Conservation (phyloP, 2,113 vertebrate species). For the Gobiocypris rarus region DNA sequence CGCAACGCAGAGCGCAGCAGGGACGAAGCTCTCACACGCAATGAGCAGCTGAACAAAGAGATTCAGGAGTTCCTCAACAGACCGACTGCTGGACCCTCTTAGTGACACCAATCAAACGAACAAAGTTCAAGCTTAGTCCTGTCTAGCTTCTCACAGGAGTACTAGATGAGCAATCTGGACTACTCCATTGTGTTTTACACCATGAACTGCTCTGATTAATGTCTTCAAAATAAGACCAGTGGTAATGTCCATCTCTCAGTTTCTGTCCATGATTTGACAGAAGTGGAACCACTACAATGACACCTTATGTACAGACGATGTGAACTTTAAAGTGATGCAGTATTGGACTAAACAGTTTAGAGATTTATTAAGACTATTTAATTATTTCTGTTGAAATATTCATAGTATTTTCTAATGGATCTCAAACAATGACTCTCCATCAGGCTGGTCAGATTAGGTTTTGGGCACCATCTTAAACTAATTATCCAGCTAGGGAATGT, state of each 20-base stretch:
- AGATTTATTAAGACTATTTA: slow-evolving; percentile 23
- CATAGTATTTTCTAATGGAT: not conserved
- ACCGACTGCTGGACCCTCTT: slow-evolving; percentile 55
- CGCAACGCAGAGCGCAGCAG: slow-evolving; percentile 67
- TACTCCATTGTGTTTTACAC: not conserved
- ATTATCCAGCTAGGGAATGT: too few relatives aligned
- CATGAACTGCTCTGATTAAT: not conserved
- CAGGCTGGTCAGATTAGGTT: not conserved
- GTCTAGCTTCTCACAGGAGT: not conserved
- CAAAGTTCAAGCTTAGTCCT: not conserved
- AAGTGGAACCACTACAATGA: not conserved
- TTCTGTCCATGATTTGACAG: not conserved
- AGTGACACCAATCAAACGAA: slow-evolving; percentile 18
- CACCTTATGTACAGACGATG: not conserved
- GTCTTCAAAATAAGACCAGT: not conserved
- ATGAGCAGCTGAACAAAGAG: slow-evolving; percentile 78
- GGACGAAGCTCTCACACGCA: slow-evolving; percentile 80
- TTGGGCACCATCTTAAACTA: not conserved
- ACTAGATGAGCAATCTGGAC: not conserved
- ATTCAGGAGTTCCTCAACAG: slow-evolving; percentile 73
- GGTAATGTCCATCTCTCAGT: not conserved
- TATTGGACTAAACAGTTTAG: not conserved
- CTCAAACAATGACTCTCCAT: not conserved
- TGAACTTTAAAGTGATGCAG: not conserved
- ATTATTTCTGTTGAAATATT: not conserved